Base-by-base conservation (phyloP, 2,888 invertebrate species). In the Zygothrica quintamaculata region DNA sequence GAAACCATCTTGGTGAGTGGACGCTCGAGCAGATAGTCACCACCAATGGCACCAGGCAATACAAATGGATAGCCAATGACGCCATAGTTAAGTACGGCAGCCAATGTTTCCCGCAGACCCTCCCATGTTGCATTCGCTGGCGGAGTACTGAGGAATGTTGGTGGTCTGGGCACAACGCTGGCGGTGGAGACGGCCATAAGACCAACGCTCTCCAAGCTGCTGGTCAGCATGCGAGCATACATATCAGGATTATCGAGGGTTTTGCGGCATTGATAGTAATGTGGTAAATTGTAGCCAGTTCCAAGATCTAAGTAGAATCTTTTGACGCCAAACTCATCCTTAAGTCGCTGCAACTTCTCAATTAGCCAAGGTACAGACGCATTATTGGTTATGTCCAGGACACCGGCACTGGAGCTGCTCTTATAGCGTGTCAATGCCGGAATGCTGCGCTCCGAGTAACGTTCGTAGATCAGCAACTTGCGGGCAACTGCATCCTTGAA, bases 31-130 rank as follows among this genome's bases (percentile, higher is more conserved):
- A 94, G 93, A 36, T 95, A 95, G 80, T 97, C 97, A 0, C 98
- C 99, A 0, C 99, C 99, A 0, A 99, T 96, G 3, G 98, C 96
- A 0, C 98, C 98, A 0, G 98, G 97, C 92, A 98, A 94, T 37
- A 98, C 93, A 82, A 98, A 98, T 0, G 98, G 98, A 90, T 96
- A 98, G 0, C 99, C 99, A 46, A 97, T 94, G 15, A 98, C 93
- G 0, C 98, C 98, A 74, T 98, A 95, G 0, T 95, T 96, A 15
- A 98, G 91, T 57, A 97, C 95, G 0, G 97, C 96, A 0, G 98
- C 97, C 77, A 99, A 95, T 0, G 98, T 94, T 6, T 94, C 93
- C 65, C 94, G 93, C 12, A 97, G 91, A 0, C 96, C 97, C 47
- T 94, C 94, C 99, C 99, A 99, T 0, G 95, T 94, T 0, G 98